Evolutionary conservation across 2,113 vertebrate species (phyloP), one percentile per base, ranked within the genome.

Genomic region (Carlito syrichta): DNA sequence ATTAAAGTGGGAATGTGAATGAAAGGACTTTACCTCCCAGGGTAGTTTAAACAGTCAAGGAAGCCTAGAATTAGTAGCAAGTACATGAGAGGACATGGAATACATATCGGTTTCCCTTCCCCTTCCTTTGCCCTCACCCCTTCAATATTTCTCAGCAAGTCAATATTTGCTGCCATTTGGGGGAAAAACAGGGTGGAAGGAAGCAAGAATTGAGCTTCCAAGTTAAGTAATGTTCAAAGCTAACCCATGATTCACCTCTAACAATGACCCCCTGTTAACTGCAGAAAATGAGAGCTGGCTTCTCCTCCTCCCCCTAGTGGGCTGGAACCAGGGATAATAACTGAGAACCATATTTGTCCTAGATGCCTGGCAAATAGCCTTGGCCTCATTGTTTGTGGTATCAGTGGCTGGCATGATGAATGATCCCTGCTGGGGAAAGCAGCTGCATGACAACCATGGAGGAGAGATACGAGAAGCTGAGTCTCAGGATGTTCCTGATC

Each of bases 361-460:
- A 30, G 74, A 69, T 38, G 71, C 35, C n/a, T 66, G 38, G 38
- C 30, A 82, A 86, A 48, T 1, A 71, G 63, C 56, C n/a, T 84
- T 63, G 32, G 43, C 22, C 22, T 16, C 6, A 2, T 12, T 40
- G 40, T 76, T 63, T 94, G 82, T 30, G 66, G 48, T 43, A 69
- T 81, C 58, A 25, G 48, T 87, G 45, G 52, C 45, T 66, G 6
- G 43, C 27, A 4, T 85, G 89, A 94, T 73, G 88, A 86, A 88
- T 83, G 27, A 27, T 50, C 50, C 35, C 69, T 96, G 66, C 89
- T 91, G 89, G 83, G 71, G 95, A 79, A 91, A 69, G 85, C 66
- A 77, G n/a, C 89, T 50, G 25, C n/a, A n/a, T 52, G 48, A 63
- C 50, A 56, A 86, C 2, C 25, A 45, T n/a, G 12, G 32, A 86